Evolutionary conservation across 2,888 invertebrate genomes (phyloP).

Genomic region (Embidobia sp.): DNA sequence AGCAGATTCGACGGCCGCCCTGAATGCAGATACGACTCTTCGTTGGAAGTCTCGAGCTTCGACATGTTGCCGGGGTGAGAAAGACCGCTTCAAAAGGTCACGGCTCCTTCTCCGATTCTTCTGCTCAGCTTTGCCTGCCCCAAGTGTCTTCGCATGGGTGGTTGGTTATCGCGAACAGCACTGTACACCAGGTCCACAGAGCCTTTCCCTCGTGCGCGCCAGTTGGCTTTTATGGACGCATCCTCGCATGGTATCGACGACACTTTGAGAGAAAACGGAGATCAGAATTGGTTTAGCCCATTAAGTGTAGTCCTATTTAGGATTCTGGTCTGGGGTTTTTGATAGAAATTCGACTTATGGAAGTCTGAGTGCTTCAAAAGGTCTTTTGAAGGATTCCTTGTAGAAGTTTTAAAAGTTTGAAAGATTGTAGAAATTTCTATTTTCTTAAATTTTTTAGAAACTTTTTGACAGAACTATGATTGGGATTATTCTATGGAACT

Average conservation of each 20-base stretch:
- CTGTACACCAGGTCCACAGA: conserved; percentile 14
- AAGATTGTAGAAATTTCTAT: too few species aligned
- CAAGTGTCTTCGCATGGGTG: not conserved
- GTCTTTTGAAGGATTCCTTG: too few species aligned
- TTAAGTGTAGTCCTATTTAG: not conserved
- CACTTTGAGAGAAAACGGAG: conserved; percentile 24
- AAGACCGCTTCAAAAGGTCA: conserved; percentile 26
- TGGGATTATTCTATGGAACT: too few species aligned
- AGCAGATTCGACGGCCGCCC: conserved; percentile 79
- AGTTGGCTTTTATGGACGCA: conserved; percentile 23
- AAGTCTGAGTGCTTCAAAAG: too few species aligned
- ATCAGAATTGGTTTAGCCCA: conserved; percentile 5
- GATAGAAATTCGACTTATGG: too few species aligned
- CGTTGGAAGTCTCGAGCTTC: conserved; percentile 76
- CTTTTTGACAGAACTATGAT: too few species aligned
- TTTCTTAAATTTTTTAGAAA: too few species aligned
- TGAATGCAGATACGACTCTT: conserved; percentile 79
- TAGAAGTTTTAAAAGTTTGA: too few species aligned
- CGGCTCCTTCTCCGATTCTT: not conserved
- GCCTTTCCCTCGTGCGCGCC: conserved; percentile 10
- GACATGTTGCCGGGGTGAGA: conserved; percentile 38
- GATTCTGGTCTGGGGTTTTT: conserved; percentile 11
- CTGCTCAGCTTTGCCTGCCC: not conserved
- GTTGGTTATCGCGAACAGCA: not conserved
- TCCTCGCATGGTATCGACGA: conserved; percentile 31